These are phyloP conservation scores for Protophormia terraenovae DNA, from an alignment of 2,888 invertebrate genomes.

Conservation along the genomic window DNA sequence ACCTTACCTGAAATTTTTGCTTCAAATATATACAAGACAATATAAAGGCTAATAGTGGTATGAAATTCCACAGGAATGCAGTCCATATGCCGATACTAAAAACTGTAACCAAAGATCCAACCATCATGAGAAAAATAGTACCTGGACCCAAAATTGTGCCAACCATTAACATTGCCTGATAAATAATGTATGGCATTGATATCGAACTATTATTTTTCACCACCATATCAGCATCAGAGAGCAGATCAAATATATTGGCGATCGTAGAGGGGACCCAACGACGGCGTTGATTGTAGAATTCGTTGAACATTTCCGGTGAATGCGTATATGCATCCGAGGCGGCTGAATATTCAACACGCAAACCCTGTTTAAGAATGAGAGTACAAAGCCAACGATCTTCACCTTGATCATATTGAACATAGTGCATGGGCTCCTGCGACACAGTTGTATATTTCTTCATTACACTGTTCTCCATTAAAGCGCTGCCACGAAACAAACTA, in stretches of 20 bases:
- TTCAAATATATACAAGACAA: slow-evolving; percentile 85
- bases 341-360: slow-evolving; percentile 96
- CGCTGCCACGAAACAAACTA: slow-evolving; percentile 93
- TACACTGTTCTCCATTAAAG: slow-evolving; percentile 94
- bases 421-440: slow-evolving; percentile 90
- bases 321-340: slow-evolving; percentile 97
- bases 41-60: slow-evolving; percentile 86
- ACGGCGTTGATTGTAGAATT: slow-evolving; percentile 96
- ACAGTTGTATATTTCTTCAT: slow-evolving; percentile 93
- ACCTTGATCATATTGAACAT: slow-evolving; percentile 97
- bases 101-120: slow-evolving; percentile 89
- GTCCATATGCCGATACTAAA: slow-evolving; percentile 87
- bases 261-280: slow-evolving; percentile 98
- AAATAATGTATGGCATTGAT: slow-evolving; percentile 89
- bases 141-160: slow-evolving; percentile 88
- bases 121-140: slow-evolving; percentile 89
- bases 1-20: slow-evolving; percentile 84
- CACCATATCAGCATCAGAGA: slow-evolving; percentile 89
- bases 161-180: slow-evolving; percentile 87
- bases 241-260: slow-evolving; percentile 95
- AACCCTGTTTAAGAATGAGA: slow-evolving; percentile 93
- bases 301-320: slow-evolving; percentile 94
- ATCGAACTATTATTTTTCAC: slow-evolving; percentile 94
- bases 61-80: slow-evolving; percentile 86
- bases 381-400: slow-evolving; percentile 99